Evolutionary conservation across 2,113 vertebrate genomes (phyloP).

Genomic region (Emberiza fucata): DNA sequence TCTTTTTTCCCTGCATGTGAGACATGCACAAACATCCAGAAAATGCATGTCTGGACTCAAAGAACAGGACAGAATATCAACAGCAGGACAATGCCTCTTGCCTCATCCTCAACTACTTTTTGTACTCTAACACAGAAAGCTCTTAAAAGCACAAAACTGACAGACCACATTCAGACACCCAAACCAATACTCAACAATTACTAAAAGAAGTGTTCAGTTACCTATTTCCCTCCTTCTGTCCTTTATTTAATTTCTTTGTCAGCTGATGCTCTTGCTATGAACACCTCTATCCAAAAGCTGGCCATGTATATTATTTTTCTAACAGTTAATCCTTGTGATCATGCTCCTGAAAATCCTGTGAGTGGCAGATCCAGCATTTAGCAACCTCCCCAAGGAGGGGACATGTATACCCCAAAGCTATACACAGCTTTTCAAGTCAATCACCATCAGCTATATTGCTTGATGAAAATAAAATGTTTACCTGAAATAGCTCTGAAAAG

Average conservation of each 20-base stretch:
- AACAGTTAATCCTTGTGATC: background rate
- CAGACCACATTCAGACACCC: background rate
- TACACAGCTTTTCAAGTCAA: background rate
- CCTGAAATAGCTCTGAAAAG: background rate
- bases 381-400: background rate
- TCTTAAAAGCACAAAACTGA: background rate
- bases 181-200: background rate
- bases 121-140: background rate
- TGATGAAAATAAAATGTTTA: background rate
- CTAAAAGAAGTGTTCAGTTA: background rate
- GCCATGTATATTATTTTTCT: background rate
- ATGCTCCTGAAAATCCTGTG: background rate
- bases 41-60: background rate
- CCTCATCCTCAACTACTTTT: background rate
- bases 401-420: fast-evolving
- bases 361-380: background rate
- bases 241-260: background rate
- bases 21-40: background rate
- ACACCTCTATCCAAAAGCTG: background rate
- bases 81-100: background rate
- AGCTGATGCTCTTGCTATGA: background rate
- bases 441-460: background rate
- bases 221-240: background rate
- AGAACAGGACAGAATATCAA: background rate
- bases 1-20: background rate